phyloP scores from a whole-genome alignment of 2,113 vertebrate species.

The Eubucco bourcierii region DNA sequence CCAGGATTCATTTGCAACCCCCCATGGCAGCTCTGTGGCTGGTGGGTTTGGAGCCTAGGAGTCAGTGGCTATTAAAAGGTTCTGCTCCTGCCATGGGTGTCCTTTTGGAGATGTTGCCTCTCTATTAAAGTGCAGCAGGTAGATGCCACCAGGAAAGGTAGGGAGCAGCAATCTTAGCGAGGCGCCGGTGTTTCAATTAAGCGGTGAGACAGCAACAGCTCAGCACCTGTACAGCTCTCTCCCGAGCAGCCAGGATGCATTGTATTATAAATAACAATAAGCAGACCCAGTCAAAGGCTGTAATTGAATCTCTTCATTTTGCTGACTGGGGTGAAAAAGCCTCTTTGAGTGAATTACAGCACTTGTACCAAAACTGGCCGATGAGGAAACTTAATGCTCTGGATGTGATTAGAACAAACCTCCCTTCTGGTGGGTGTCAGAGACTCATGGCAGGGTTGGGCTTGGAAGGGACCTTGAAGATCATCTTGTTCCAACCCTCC shows the following conservation, averaged over 20 bases:
- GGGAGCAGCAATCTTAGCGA: not conserved
- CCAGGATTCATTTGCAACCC: slow-evolving; percentile 8
- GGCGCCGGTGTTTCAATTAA: slow-evolving; percentile 37
- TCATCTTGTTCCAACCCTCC: too few relatives aligned
- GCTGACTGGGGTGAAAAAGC: slow-evolving; percentile 59
- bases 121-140: slow-evolving; percentile 5
- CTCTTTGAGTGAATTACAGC: slow-evolving; percentile 39
- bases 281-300: slow-evolving; percentile 58
- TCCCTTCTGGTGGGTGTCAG: accelerated
- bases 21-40: not conserved
- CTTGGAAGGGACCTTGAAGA: too few relatives aligned
- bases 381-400: not conserved
- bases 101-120: slow-evolving; percentile 14
- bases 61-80: not conserved
- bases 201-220: not conserved
- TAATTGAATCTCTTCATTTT: slow-evolving; percentile 73
- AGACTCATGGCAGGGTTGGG: not conserved
- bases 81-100: slow-evolving; percentile 12
- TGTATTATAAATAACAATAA: slow-evolving; percentile 74
- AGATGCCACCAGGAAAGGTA: not conserved
- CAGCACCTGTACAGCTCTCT: slow-evolving; percentile 30
- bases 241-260: not conserved
- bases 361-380: slow-evolving; percentile 7
- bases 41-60: not conserved
- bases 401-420: not conserved